Conservation (phyloP, 2,113 vertebrate genomes). For the Cheilinus undulatus region DNA sequence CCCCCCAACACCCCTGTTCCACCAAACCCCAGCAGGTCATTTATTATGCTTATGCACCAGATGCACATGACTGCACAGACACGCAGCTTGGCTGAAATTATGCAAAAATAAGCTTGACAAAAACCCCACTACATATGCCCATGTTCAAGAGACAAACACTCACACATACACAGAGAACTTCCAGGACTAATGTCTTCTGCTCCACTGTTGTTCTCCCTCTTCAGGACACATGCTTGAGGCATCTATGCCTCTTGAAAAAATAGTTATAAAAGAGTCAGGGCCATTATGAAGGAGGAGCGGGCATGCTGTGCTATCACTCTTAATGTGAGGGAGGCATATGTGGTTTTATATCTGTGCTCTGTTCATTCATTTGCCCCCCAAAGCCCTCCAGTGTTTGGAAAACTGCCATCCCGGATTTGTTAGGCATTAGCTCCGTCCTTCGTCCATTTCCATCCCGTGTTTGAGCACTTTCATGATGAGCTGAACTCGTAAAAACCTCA, state of each 20-base stretch:
- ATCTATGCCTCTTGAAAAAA: slow-evolving; percentile 28
- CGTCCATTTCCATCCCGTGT: slow-evolving; percentile 14
- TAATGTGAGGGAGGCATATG: not conserved
- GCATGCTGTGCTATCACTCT: slow-evolving; percentile 27
- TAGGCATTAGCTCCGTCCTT: slow-evolving; percentile 20
- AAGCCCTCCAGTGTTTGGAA: slow-evolving; percentile 31
- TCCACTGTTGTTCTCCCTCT: slow-evolving; percentile 15
- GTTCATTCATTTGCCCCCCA: slow-evolving; percentile 6
- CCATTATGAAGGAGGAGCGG: slow-evolving; percentile 22
- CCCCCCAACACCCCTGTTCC: slow-evolving; percentile 23
- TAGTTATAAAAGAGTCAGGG: slow-evolving; percentile 24
- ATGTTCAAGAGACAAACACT: not conserved
- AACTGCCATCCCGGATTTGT: slow-evolving; percentile 13
- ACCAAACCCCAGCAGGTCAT: slow-evolving; percentile 37
- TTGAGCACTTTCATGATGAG: slow-evolving; percentile 17
- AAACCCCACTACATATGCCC: slow-evolving; percentile 7
- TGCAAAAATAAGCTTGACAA: slow-evolving; percentile 25
- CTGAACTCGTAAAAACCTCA: slow-evolving; percentile 8
- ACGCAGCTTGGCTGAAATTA: slow-evolving; percentile 16
- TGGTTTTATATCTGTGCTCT: slow-evolving; percentile 24
- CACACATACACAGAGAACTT: not conserved
- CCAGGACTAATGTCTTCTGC: slow-evolving; percentile 31
- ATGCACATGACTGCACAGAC: slow-evolving; percentile 21
- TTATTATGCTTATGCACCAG: slow-evolving; percentile 42
- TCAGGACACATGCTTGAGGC: slow-evolving; percentile 23